phyloP scores from a whole-genome alignment of 2,113 vertebrate genomes.

The Apus apus region DNA sequence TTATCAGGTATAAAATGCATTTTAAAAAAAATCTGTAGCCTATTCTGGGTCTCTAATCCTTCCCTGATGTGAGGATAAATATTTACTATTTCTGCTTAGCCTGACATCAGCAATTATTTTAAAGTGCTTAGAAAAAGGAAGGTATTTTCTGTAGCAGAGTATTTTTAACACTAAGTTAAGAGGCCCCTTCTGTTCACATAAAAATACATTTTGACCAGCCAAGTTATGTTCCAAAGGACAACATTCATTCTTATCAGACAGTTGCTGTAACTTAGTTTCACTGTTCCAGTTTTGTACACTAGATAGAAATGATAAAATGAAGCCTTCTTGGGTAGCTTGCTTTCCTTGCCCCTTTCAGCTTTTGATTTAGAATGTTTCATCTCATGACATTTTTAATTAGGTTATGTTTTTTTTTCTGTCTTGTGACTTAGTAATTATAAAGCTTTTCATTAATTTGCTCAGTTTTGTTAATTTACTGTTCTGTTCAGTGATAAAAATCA shows the following conservation, averaged over 20 bases:
- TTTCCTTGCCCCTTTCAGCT: neutral
- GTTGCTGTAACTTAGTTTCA: neutral
- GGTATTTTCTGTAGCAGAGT: slow-evolving; percentile 23
- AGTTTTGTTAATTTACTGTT: too few relatives aligned
- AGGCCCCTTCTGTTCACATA: slow-evolving; percentile 9
- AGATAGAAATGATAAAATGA: neutral
- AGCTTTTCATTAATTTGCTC: neutral
- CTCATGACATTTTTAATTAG: neutral
- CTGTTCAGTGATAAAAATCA: too few relatives aligned
- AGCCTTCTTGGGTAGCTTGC: neutral
- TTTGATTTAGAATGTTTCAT: neutral
- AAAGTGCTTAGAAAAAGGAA: slow-evolving; percentile 58
- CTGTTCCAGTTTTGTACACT: neutral
- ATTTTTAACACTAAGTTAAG: slow-evolving; percentile 56
- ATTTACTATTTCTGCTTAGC: slow-evolving; percentile 72
- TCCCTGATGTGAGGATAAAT: slow-evolving; percentile 78
- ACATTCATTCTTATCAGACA: neutral
- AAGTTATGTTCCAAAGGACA: neutral
- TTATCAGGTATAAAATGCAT: slow-evolving; percentile 86
- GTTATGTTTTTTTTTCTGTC: neutral
- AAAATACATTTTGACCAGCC: neutral
- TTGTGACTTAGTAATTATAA: neutral
- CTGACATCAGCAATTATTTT: slow-evolving; percentile 70
- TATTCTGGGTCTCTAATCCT: slow-evolving; percentile 67
- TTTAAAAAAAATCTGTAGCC: slow-evolving; percentile 50